These are phyloP conservation scores for Parnassius apollo DNA, from an alignment of 2,888 invertebrate genomes.

Conservation along the genomic window DNA sequence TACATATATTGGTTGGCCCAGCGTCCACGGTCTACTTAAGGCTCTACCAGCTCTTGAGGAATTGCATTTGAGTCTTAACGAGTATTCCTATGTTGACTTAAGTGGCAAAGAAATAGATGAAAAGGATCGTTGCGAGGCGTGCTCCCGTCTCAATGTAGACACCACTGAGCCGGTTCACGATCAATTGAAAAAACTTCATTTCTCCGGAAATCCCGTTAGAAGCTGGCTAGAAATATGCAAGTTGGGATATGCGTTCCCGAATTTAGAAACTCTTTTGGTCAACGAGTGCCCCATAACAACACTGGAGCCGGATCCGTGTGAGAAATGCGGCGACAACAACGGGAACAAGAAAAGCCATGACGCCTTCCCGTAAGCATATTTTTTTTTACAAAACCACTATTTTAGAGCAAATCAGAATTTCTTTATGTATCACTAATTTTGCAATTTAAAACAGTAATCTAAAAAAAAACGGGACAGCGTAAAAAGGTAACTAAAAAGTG, in stretches of 20 bases:
- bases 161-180: slow-evolving; percentile 79
- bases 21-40: slow-evolving; percentile 87
- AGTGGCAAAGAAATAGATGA: slow-evolving; percentile 68
- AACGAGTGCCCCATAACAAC: slow-evolving; percentile 91
- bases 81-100: slow-evolving; percentile 89
- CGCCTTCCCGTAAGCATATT: slow-evolving; percentile 78
- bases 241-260: slow-evolving; percentile 92
- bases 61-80: slow-evolving; percentile 95
- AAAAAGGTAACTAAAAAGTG: too few species aligned
- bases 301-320: slow-evolving; percentile 82
- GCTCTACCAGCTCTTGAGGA: slow-evolving; percentile 92
- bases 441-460: too few species aligned
- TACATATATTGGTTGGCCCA: slow-evolving; percentile 92
- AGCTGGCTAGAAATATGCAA: slow-evolving; percentile 92
- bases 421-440: too few species aligned
- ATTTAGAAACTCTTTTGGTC: slow-evolving; percentile 90
- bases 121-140: slow-evolving; percentile 64
- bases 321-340: slow-evolving; percentile 71
- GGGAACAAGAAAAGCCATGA: slow-evolving; percentile 82
- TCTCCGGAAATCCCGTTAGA: slow-evolving; percentile 93
- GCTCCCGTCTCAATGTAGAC: slow-evolving; percentile 61
- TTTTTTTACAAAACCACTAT: background rate
- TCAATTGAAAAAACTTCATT: slow-evolving; percentile 89
- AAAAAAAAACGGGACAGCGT: too few species aligned
- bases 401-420: too few species aligned